phyloP scores from a whole-genome alignment of 2,888 invertebrate species.

The Lordiphosa fenestrarum region DNA sequence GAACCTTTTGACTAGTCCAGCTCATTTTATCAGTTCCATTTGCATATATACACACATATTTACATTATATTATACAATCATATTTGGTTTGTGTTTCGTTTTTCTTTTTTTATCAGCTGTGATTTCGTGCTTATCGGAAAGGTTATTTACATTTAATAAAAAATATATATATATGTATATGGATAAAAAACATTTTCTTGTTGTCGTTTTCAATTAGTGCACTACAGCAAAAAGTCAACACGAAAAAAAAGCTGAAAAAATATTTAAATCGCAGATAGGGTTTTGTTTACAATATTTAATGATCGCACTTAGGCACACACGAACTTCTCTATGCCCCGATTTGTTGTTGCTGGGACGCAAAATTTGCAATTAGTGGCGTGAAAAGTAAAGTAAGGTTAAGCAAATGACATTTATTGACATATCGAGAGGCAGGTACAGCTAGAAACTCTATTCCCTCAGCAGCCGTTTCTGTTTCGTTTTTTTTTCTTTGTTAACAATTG shows the following conservation, averaged over 20 bases:
- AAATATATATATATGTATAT: conserved; percentile 1
- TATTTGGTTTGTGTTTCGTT: conserved; percentile 28
- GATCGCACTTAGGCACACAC: conserved; percentile 6
- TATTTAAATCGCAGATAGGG: conserved; percentile 27
- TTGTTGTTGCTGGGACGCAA: conserved; percentile 1
- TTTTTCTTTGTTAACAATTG: conserved; percentile 35
- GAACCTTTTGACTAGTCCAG: too few relatives aligned
- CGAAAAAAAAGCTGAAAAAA: conserved; percentile 16
- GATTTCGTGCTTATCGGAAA: conserved; percentile 55
- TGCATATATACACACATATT: conserved; percentile 19
- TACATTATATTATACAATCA: conserved; percentile 27
- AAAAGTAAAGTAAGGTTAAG: conserved; percentile 22
- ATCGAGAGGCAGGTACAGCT: conserved; percentile 10
- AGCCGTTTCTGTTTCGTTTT: not conserved
- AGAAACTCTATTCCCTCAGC: conserved; percentile 2
- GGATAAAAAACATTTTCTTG: conserved; percentile 27
- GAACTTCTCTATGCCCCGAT: conserved; percentile 4
- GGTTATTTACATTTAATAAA: conserved; percentile 48
- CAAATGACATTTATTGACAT: conserved; percentile 15
- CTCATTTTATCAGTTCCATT: too few relatives aligned
- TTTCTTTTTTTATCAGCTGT: conserved; percentile 54
- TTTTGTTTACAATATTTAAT: conserved; percentile 14
- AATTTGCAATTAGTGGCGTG: conserved; percentile 48
- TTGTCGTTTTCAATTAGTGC: conserved; percentile 63
- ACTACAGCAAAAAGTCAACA: conserved; percentile 48